Evolutionary conservation across 2,888 invertebrate genomes (phyloP).

Genomic region (Nomada flava): DNA sequence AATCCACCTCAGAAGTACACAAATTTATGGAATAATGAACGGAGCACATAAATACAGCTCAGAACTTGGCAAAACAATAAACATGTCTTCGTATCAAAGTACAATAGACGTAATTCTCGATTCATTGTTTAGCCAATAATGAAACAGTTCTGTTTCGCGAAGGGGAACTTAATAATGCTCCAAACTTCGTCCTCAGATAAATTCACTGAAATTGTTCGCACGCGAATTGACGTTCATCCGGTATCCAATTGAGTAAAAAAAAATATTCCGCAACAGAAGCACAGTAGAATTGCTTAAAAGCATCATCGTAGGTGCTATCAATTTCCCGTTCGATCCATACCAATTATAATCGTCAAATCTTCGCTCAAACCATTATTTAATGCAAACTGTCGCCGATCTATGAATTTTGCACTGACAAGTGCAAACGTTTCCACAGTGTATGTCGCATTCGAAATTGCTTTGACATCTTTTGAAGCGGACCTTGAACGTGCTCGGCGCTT

Average conservation of each 20-base stretch:
- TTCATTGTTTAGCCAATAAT: not conserved
- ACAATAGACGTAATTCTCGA: too few species aligned
- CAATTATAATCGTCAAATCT: not conserved
- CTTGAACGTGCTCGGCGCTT: not conserved
- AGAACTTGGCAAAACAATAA: too few species aligned
- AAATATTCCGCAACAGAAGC: not conserved
- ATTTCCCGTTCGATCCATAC: not conserved
- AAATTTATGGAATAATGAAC: not conserved
- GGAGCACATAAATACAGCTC: not conserved
- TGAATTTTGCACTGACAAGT: not conserved
- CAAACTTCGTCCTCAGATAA: not conserved
- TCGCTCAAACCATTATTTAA: not conserved
- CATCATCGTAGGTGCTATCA: too few species aligned
- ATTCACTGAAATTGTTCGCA: slow-evolving; percentile 15
- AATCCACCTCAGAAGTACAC: not conserved
- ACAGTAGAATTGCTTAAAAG: too few species aligned
- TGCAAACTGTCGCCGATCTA: too few species aligned
- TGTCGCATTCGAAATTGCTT: slow-evolving; percentile 1
- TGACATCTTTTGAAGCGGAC: not conserved
- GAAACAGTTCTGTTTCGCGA: not conserved
- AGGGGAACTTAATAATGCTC: not conserved
- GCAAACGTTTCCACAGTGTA: not conserved
- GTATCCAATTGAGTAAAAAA: slow-evolving; percentile 12
- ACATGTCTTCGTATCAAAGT: too few species aligned
- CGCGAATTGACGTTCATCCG: not conserved